Base-by-base conservation (phyloP, 2,113 vertebrate species). In the Phaethon lepturus region DNA sequence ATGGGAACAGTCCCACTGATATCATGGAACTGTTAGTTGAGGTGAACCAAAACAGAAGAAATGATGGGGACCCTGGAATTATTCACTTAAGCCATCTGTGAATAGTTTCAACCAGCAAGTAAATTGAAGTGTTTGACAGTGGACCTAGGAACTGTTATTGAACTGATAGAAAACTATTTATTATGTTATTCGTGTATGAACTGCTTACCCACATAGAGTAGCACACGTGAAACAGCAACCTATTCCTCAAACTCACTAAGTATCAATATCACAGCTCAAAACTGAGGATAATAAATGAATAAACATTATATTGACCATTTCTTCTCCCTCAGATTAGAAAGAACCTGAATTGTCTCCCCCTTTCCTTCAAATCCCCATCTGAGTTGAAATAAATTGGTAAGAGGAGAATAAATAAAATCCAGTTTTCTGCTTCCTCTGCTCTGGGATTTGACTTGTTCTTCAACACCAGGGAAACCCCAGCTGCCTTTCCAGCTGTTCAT, bases 401-500 rank as follows among this genome's bases (percentile, higher is more conserved):
- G 38, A 76, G 29, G 11, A 81, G 10, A 84, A 71, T 86, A 38
- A 15, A 85, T 52, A 79, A 83, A 66, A 44, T n/a, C 4, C 24
- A 49, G 5, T 58, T 88, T 85, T 92, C 56, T 95, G 33, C 71
- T 94, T 86, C n/a, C 49, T 88, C 45, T 80, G 24, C 31, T 93
- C 53, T 84, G 87, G 66, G 71, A 80, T 91, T 95, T 93, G 44
- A 67, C 7, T 84, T 90, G 29, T 59, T 87, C 75, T 94, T 95
- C 86, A 84, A 63, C 68, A 95, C 9, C 25, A 91, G 11, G 76
- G 73, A 91, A 92, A 80, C 5, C 49, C 62, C 95, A 95, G 91
- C 86, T 97, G 94, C 35, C 17, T 95, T 92, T 77, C 84, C 95
- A 95, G 95, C 72, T 97, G 94, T 63, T 95, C 75, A 69, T 2